Percentiles rank a stretch among this genome's conserved stretches.
These are phyloP conservation scores for Octodon degus DNA, from an alignment of 2,113 vertebrate species.

Conservation along the genomic window DNA sequence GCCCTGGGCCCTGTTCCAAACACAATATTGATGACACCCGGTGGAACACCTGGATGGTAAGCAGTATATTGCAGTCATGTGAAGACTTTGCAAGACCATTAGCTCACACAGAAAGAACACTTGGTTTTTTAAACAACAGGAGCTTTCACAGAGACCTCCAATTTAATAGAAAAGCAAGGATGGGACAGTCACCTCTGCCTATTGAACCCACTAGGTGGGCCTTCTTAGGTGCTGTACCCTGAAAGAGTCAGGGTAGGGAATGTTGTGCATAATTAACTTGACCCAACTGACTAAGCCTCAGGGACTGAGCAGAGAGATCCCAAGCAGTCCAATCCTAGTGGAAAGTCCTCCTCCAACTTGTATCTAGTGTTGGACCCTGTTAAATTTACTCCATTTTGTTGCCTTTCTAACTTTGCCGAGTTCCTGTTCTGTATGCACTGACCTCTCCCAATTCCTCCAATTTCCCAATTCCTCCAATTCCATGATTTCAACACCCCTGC, in stretches of 20 bases:
- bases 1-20: slow-evolving; percentile 91
- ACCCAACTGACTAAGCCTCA: neutral
- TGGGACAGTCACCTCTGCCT: neutral
- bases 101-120: neutral
- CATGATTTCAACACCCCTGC: no score
- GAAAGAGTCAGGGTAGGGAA: neutral
- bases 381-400: no score
- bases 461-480: no score
- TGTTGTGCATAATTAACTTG: neutral
- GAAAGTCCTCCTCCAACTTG: neutral
- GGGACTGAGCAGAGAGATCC: neutral
- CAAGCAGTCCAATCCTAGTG: neutral
- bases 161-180: neutral
- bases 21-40: slow-evolving; percentile 95
- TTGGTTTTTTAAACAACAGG: neutral
- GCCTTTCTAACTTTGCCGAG: no score
- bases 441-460: no score
- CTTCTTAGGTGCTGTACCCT: neutral
- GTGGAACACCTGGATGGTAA: slow-evolving; percentile 90
- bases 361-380: no score
- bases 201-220: neutral
- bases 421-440: no score
- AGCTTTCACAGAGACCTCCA: neutral
- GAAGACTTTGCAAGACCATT: neutral
- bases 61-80: neutral